Conservation (phyloP, 1,140 invertebrate genomes). For the Aricia agestis region DNA sequence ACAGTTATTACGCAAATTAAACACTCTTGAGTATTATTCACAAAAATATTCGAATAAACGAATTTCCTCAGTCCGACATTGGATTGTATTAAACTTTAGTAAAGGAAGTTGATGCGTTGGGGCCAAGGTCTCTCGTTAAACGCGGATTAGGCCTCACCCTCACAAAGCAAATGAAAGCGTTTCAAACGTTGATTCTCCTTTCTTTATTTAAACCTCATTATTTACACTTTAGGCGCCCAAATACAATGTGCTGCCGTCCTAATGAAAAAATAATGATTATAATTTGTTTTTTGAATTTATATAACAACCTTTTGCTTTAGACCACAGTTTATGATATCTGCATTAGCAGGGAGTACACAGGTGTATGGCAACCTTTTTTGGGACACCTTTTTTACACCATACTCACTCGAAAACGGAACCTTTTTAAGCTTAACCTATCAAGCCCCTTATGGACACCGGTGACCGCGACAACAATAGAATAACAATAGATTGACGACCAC, state of each 20-base stretch:
- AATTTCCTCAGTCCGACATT: not conserved
- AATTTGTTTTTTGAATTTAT: not conserved
- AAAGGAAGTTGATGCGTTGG: not conserved
- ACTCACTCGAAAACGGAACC: too few species aligned
- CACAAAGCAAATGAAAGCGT: not conserved
- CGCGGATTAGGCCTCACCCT: not conserved
- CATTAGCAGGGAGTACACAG: not conserved
- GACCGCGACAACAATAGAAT: too few species aligned
- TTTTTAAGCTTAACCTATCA: too few species aligned
- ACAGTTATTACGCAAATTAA: too few species aligned
- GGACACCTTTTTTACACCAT: too few species aligned
- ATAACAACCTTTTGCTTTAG: not conserved
- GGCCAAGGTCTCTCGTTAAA: not conserved
- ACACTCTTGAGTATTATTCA: not conserved
- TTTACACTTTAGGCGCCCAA: not conserved
- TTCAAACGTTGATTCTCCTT: not conserved
- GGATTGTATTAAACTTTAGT: not conserved
- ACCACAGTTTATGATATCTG: not conserved
- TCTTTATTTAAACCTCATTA: conserved; percentile 1
- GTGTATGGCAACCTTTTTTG: not conserved
- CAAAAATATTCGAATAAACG: not conserved
- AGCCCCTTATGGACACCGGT: too few species aligned
- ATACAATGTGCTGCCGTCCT: not conserved
- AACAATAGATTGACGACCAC: too few species aligned
- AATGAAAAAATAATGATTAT: not conserved